Evolutionary conservation across 1,140 invertebrate species (phyloP), one percentile per base, ranked within the genome.

Genomic region (Potamilus streckersoni): DNA sequence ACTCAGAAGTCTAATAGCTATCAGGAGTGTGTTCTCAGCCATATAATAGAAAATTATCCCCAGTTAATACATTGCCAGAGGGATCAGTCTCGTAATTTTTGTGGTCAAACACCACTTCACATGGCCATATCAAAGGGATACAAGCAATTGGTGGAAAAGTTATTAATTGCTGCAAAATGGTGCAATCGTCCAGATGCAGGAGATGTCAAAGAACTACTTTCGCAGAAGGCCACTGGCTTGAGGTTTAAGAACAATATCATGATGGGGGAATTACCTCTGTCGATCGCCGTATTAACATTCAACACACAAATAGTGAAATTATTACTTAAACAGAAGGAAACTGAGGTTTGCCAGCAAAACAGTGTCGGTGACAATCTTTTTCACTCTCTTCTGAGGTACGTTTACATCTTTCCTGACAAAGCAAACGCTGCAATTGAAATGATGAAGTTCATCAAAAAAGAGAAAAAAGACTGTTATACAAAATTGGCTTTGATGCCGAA

Each of bases 231-330:
- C 3, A 80, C 69, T 17, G 84, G 84, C 5, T 60, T 59, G 2
- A 76, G 80, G 12, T 85, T 85, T 65, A 72, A 56, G 1, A 81
- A 82, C 63, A 85, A 82, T 1, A 81, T 82, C 2, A 83, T 85
- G 84, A 82, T 85, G 82, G 84, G 82, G 19, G 79, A 83, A 71
- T 73, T 85, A 11, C 82, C 84, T 2, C 71, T 85, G 16, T 73
- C 74, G n/a, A 82, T 85, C 15, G 82, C 84, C 23, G 80, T 81
- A 20, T 69, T 83, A 38, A 83, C 79, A 27, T 80, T 81, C 31
- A 75, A 82, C 58, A 76, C 67, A 71, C 64, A 31, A 2, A 82
- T 82, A 31, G 79, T 82, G 58, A 71, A 80, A 57, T 17, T 80
- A 15, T 57, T 85, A 17, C 55, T 85, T n/a, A 23, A 74, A 11